phyloP scores from a whole-genome alignment of 2,888 invertebrate species.

The Harmothoe impar region DNA sequence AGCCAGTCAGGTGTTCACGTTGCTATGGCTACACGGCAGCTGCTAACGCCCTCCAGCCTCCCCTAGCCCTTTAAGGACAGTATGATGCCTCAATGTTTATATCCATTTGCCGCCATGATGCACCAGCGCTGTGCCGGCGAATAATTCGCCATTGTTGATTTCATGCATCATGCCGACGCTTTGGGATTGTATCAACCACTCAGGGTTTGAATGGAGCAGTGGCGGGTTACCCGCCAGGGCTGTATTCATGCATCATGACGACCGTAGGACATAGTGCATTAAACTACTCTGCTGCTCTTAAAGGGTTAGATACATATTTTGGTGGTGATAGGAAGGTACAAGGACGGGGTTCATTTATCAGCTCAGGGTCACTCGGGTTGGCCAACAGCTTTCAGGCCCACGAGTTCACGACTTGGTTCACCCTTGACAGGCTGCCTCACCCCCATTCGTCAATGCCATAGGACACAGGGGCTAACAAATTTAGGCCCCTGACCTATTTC shows the following conservation, averaged over 20 bases:
- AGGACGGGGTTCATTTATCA: constrained; percentile 5
- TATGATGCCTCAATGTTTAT: neutral
- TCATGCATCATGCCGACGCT: no score
- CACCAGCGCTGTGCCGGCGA: no score
- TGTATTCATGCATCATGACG: no score
- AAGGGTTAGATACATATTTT: constrained; percentile 29
- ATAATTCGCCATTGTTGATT: no score
- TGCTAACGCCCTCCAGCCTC: constrained; percentile 23
- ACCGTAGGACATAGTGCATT: no score
- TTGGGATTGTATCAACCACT: no score
- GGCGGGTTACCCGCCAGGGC: no score
- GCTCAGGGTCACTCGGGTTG: neutral
- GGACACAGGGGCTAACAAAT: neutral
- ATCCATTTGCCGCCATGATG: no score
- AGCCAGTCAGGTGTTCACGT: constrained; percentile 10
- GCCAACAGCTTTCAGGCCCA: constrained; percentile 20
- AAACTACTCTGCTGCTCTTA: no score
- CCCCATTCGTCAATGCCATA: neutral
- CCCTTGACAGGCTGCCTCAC: neutral
- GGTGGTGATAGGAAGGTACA: neutral
- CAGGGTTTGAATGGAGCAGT: no score
- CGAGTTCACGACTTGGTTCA: neutral
- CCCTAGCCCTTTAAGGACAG: neutral
- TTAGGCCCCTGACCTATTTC: neutral
- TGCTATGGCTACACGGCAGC: neutral